Evolutionary conservation across 2,888 invertebrate genomes (phyloP), one percentile per base, ranked within the genome.

Genomic region (Agrotis segetum): DNA sequence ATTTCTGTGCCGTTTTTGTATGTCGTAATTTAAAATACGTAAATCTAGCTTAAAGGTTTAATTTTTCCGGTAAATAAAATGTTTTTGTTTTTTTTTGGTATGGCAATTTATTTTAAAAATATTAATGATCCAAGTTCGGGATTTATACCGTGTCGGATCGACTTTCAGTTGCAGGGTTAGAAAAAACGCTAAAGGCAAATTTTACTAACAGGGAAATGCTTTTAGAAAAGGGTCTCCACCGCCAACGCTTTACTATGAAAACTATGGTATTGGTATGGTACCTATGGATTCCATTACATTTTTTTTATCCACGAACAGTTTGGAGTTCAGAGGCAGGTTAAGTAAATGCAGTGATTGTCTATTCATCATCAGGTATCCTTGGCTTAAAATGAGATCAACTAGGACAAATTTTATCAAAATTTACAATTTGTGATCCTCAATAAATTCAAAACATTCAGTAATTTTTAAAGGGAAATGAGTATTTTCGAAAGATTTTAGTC

Each of bases 201-300:
- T 40, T 21, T 0, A 49, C 44, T 21, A n/a, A 71, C 29, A 75
- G 49, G 29, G 29, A 49, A 56, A 75, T 1, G 67, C 75, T 75
- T 75, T 66, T 44, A 55, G 7, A 13, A 9, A 74, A 74, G 53
- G 21, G 19, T 44, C 1, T 40, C 13, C 19, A 74, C 29, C 1
- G 19, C 13, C 17, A 74, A 44, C 47, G 17, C 7, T 24, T 11
- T 4, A 13, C 11, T 55, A 1, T 29, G 3, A 63, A 55, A 74
- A 17, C 19, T n/a, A 64, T 24, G 11, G 11, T 19, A 11, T 17
- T 21, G 29, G 17, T 17, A 13, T 11, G 40, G 9, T 11, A 40
- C 1, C 40, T 40, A 40, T 40, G 11, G 40, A 11, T 40, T 40
- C 11, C 2, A 40, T 40, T 9, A 40, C 40, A 40, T 40, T 40